Conservation (phyloP, 2,888 invertebrate genomes). For the Andrena flavipes region DNA sequence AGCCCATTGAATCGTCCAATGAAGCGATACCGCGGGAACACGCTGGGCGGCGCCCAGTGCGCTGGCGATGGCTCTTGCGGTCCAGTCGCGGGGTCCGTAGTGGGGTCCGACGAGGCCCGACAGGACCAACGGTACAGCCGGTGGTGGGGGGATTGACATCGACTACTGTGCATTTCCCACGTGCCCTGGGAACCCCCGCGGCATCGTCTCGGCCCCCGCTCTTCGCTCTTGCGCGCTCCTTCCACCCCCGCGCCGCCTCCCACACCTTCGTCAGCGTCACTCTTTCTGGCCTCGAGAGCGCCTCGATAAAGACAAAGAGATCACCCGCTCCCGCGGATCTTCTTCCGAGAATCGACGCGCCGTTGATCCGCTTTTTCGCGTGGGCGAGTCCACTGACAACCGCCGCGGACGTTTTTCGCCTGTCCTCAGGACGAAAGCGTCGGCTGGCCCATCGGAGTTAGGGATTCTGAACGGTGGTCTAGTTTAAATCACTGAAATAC, state of each 20-base stretch:
- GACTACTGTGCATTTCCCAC: constrained; percentile 89
- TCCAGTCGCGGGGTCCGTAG: constrained; percentile 53
- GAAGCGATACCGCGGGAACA: constrained; percentile 78
- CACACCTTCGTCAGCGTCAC: constrained; percentile 63
- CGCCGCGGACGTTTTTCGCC: constrained; percentile 5
- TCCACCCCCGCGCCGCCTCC: constrained; percentile 70
- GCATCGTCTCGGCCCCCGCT: constrained; percentile 85
- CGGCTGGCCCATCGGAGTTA: neutral
- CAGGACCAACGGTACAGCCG: constrained; percentile 54
- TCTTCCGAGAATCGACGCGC: constrained; percentile 59
- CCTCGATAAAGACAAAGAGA: constrained; percentile 58
- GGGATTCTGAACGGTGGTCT: neutral
- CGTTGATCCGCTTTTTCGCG: constrained; percentile 50
- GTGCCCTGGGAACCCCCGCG: constrained; percentile 86
- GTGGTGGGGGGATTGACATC: constrained; percentile 83
- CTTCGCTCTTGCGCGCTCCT: constrained; percentile 69
- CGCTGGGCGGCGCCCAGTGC: constrained; percentile 77
- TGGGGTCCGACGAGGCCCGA: constrained; percentile 59
- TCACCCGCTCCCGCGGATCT: constrained; percentile 64
- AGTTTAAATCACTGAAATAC: no score
- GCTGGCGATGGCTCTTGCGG: constrained; percentile 66
- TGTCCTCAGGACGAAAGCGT: neutral
- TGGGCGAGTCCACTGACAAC: constrained; percentile 46
- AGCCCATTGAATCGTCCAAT: constrained; percentile 75
- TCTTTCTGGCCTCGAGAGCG: constrained; percentile 52